Base-by-base conservation (phyloP, 2,113 vertebrate species). In the Labrus mixtus region DNA sequence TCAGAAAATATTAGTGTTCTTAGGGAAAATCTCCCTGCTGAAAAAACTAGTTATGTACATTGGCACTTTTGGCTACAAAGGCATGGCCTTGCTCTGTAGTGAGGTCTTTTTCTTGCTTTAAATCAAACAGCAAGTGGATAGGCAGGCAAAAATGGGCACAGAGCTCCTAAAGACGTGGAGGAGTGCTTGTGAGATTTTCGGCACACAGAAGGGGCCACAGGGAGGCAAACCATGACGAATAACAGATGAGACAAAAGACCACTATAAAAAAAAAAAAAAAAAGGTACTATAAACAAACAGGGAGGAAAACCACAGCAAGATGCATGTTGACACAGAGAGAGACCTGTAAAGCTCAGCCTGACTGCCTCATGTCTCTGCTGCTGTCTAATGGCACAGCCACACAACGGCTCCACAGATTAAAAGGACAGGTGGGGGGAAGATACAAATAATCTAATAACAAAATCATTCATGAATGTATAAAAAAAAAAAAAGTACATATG, bases 401-500 rank as follows among this genome's bases (percentile, higher is more conserved):
- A 74, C 48, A 22, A 80, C 77, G 66, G 79, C 79, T 89, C 87
- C 87, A 90, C 83, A 89, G 79, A 91, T 74, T 67, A 12, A 82
- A 33, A 79, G 78, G 87, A 53, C 61, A 65, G 41, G 29, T 3
- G 4, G 48, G 59, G 60, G 55, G 72, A 88, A 81, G 89, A 94
- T 88, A 93, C 92, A 63, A 75, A 73, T 71, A 79, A 87, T 76
- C 80, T 78, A 87, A 88, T 84, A 79, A 90, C 73, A 90, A 84
- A 87, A 89, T 78, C 76, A 89, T 81, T 90, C 75, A 87, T 84
- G 50, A 88, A 84, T 45, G 61, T 85, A 86, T 85, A 91, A 88
- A 90, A 87, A 90, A 92, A 33, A 33, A 90, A 87, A 90, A 92
- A 33, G 6, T 87, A 91, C 79, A 89, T 68, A 92, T 92, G 89